Percentiles rank a stretch among this genome's conserved stretches.
These are phyloP conservation scores for Cylindroiulus punctatus DNA, from an alignment of 2,888 invertebrate genomes.

Conservation along the genomic window DNA sequence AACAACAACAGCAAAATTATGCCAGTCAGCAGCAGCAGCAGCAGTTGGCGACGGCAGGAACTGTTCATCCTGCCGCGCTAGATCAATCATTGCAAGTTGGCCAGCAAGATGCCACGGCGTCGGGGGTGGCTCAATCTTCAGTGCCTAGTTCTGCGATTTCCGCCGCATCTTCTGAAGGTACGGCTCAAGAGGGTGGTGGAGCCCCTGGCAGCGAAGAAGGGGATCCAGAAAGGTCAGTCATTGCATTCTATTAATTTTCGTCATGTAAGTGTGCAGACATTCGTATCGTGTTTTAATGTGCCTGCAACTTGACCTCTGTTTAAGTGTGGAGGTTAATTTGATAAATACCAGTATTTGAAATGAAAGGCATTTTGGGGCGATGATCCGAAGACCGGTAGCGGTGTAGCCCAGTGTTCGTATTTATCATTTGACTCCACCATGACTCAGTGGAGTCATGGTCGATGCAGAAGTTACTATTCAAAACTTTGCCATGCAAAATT, in stretches of 20 bases:
- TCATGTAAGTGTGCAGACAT: neutral
- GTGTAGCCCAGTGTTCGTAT: no score
- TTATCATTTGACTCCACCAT: no score
- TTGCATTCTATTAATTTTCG: neutral
- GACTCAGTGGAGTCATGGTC: no score
- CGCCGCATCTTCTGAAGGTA: slow-evolving; percentile 65
- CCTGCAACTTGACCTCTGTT: neutral
- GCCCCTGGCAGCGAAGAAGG: slow-evolving; percentile 63
- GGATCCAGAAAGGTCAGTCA: slow-evolving; percentile 68
- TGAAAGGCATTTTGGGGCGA: neutral
- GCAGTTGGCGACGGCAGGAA: slow-evolving; percentile 60
- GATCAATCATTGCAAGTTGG: neutral
- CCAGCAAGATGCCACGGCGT: neutral
- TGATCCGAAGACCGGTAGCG: neutral
- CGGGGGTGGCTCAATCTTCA: slow-evolving; percentile 44
- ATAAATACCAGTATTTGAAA: neutral
- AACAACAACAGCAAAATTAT: slow-evolving; percentile 34
- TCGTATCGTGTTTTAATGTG: slow-evolving; percentile 6
- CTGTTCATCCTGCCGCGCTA: neutral
- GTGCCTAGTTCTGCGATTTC: slow-evolving; percentile 55
- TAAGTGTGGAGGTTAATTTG: neutral
- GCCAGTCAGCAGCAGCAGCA: slow-evolving; percentile 58
- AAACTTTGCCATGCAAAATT: no score
- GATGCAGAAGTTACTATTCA: no score
- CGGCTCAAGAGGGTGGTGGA: slow-evolving; percentile 63